These are phyloP conservation scores for Augochlora pura DNA, from an alignment of 1,140 invertebrate species.

Conservation along the genomic window DNA sequence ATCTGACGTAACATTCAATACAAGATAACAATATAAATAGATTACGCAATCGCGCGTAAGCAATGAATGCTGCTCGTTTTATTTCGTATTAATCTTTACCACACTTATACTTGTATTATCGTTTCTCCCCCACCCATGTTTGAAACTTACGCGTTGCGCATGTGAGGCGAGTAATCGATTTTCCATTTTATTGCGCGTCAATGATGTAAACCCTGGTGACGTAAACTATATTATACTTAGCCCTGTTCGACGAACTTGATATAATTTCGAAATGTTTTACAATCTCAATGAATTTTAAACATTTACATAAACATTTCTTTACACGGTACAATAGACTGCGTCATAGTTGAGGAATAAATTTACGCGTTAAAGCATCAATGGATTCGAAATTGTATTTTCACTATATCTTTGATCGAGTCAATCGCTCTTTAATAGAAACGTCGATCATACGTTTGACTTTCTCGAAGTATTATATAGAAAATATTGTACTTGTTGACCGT, in stretches of 20 bases:
- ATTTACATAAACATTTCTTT: neutral
- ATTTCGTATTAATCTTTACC: conserved; percentile 31
- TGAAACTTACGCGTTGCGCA: conserved; percentile 57
- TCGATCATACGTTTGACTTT: neutral
- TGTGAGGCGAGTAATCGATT: conserved; percentile 64
- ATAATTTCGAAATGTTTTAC: neutral
- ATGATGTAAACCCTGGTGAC: conserved; percentile 42
- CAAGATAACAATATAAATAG: conserved; percentile 74
- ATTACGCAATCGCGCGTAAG: conserved; percentile 71
- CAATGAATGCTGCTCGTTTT: conserved; percentile 44
- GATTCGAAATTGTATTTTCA: neutral
- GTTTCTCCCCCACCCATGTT: conserved; percentile 4
- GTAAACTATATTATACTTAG: conserved; percentile 39
- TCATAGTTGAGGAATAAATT: neutral
- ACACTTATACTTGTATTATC: conserved; percentile 7
- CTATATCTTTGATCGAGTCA: no score
- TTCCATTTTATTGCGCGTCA: conserved; percentile 58
- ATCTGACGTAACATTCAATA: conserved; percentile 58
- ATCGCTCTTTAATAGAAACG: neutral
- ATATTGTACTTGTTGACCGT: no score
- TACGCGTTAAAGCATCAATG: neutral
- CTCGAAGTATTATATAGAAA: neutral
- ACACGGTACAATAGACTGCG: no score
- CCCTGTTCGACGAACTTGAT: neutral
- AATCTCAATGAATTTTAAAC: no score